phyloP scores from a whole-genome alignment of 2,113 vertebrate genomes.

The Oreotrochilus melanogaster region DNA sequence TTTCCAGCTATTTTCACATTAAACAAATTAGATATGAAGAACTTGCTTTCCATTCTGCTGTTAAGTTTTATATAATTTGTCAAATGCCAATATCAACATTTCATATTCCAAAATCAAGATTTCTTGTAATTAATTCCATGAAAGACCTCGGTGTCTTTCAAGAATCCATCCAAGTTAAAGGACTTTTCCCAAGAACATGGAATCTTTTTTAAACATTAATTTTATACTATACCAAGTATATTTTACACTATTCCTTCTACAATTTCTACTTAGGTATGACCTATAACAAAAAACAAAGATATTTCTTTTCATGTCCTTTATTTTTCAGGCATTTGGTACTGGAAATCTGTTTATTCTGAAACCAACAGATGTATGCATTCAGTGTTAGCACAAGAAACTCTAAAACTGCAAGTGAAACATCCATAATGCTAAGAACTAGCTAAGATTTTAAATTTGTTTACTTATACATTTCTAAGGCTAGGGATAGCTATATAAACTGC shows the following conservation, averaged over 20 bases:
- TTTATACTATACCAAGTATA: neutral
- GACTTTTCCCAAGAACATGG: neutral
- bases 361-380: rapidly evolving
- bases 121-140: neutral
- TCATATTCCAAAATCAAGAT: neutral
- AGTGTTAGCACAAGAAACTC: neutral
- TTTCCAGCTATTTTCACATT: neutral
- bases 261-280: neutral
- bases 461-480: neutral
- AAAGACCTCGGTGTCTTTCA: neutral
- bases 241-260: neutral
- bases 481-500: neutral
- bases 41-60: neutral
- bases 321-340: neutral
- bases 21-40: neutral
- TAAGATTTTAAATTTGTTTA: neutral
- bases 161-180: neutral
- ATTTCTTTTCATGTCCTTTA: neutral
- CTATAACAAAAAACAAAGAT: neutral
- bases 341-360: neutral
- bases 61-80: neutral
- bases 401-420: neutral
- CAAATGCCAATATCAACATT: neutral
- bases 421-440: neutral
- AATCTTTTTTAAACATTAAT: neutral